phyloP scores from a whole-genome alignment of 2,113 vertebrate genomes.

The Pseudorectes ferrugineus region DNA sequence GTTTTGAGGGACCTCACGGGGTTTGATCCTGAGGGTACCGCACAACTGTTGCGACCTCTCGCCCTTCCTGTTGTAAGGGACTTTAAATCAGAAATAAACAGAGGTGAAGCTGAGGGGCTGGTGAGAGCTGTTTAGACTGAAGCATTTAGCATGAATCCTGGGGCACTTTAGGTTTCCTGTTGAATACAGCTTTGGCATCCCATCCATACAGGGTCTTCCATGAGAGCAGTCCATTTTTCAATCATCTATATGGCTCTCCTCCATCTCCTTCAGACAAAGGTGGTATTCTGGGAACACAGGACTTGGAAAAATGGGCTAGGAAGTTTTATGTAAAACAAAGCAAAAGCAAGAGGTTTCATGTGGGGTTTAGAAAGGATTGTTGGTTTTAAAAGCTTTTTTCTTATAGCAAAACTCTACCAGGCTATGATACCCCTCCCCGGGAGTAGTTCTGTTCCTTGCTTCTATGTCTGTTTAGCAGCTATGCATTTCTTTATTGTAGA shows the following conservation, averaged over 20 bases:
- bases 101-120: not conserved
- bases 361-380: not conserved
- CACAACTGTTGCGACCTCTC: not conserved
- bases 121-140: not conserved
- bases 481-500: not conserved
- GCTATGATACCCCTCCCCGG: not conserved
- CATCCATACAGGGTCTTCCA: not conserved
- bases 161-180: not conserved
- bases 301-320: not conserved
- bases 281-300: not conserved
- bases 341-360: not conserved
- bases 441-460: not conserved
- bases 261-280: not conserved
- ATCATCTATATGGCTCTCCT: not conserved
- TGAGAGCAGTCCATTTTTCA: not conserved
- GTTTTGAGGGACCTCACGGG: not conserved
- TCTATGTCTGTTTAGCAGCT: not conserved
- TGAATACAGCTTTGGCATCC: not conserved
- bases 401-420: not conserved
- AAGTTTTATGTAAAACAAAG: not conserved
- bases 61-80: slow-evolving; percentile 34
- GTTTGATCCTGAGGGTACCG: not conserved
- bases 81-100: slow-evolving; percentile 53
- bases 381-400: not conserved
- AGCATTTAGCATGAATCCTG: not conserved